These are phyloP conservation scores for Carollia perspicillata DNA, from an alignment of 2,113 vertebrate species.

Conservation along the genomic window DNA sequence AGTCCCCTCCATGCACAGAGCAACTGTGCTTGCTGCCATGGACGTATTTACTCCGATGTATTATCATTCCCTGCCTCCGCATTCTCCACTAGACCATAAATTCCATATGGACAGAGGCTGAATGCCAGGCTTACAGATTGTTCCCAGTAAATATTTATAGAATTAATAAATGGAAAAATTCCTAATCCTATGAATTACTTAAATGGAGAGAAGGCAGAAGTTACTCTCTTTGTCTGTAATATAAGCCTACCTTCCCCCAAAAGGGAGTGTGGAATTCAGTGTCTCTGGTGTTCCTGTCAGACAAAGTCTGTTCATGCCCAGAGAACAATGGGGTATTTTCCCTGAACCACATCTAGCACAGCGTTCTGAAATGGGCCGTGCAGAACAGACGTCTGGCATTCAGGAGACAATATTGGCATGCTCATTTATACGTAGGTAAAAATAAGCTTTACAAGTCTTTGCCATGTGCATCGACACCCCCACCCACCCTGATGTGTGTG, in stretches of 20 bases:
- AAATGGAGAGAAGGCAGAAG: not conserved
- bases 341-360: not conserved
- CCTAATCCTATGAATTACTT: not conserved
- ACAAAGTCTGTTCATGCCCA: not conserved
- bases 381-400: not conserved
- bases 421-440: not conserved
- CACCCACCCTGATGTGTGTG: not conserved
- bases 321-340: not conserved
- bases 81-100: not conserved
- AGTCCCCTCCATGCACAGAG: not conserved
- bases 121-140: not conserved
- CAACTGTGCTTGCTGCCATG: not conserved
- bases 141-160: slow-evolving; percentile 13
- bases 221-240: not conserved
- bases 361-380: not conserved
- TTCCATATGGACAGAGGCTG: not conserved
- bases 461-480: not conserved
- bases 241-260: not conserved
- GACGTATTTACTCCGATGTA: not conserved
- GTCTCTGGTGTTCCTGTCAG: not conserved
- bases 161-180: not conserved
- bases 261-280: not conserved
- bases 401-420: not conserved
- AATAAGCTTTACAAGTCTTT: not conserved
- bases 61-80: not conserved